Evolutionary conservation across 2,113 vertebrate genomes (phyloP), one percentile per base, ranked within the genome.

Genomic region (Oreotrochilus melanogaster): DNA sequence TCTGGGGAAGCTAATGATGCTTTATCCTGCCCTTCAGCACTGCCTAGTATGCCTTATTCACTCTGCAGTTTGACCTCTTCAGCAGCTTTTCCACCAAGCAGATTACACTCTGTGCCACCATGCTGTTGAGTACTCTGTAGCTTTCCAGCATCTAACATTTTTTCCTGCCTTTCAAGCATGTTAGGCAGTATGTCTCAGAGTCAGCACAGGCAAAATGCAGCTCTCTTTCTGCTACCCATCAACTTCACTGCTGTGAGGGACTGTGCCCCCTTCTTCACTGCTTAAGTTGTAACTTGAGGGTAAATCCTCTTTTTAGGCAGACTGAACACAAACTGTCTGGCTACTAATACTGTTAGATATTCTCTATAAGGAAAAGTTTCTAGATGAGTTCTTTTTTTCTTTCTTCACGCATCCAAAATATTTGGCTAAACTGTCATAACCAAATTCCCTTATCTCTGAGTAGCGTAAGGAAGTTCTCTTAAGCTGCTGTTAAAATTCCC

Each of bases 221-320:
- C 48, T 51, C 22, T 48, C 23, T 18, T 30, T 27, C 18, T 39
- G 19, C 58, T 47, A 71, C 9, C 25, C 15, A 18, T 88, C 51
- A 35, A 3, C 39, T 56, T 43, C 39, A 10, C 11, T 56, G 18
- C 60, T 15, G 15, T 48, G 53, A 60, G 35, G 45, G n/a, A 28
- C 39, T 31, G 22, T 54, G 12, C 8, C n/a, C 16, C 4, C 14
- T 42, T 53, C 50, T 53, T 76, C 3, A 16, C 14, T 0, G 0
- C 24, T 47, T 33, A 19, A 64, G 3, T 18, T 75, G 33, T 50
- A 81, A 18, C 25, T 86, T 53, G 35, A 86, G n/a, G 24, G 28
- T 48, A 42, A 51, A 39, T 18, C 39, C 3, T 17, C 8, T 45
- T 51, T 48, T 61, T 11, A 33, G 15, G 21, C 48, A 18, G 21